phyloP scores from a whole-genome alignment of 2,888 invertebrate genomes.

The Pandemis corylana region DNA sequence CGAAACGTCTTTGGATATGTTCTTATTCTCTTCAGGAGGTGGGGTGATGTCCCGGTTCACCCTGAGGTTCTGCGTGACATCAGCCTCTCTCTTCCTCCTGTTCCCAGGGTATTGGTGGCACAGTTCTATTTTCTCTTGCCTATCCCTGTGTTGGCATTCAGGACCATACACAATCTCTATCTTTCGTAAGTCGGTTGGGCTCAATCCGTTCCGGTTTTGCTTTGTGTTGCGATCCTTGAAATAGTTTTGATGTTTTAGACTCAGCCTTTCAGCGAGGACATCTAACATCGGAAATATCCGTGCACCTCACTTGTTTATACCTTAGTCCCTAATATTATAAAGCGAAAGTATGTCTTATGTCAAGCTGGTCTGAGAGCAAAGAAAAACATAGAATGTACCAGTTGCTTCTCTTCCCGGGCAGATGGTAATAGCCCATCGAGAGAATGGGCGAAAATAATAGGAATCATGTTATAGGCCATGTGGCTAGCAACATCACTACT shows the following conservation, averaged over 20 bases:
- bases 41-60: conserved; percentile 72
- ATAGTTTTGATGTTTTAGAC: not conserved
- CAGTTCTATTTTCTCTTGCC: conserved; percentile 68
- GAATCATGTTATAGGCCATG: too few species aligned
- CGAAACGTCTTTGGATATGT: conserved; percentile 37
- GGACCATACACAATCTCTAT: conserved; percentile 69
- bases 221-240: conserved; percentile 57
- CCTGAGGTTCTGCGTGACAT: conserved; percentile 56
- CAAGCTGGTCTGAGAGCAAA: too few species aligned
- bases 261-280: not conserved
- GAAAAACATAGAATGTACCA: too few species aligned
- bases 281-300: too few species aligned
- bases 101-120: conserved; percentile 70
- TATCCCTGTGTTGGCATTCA: conserved; percentile 66
- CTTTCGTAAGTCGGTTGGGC: conserved; percentile 63
- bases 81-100: conserved; percentile 52
- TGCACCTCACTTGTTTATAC: too few species aligned
- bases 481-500: too few species aligned
- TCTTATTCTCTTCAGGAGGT: conserved; percentile 50
- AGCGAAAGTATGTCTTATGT: too few species aligned
- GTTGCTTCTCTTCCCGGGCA: too few species aligned
- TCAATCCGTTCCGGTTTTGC: conserved; percentile 60
- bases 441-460: too few species aligned
- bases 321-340: too few species aligned
- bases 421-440: too few species aligned